These are phyloP conservation scores for Nixonia krombeini DNA, from an alignment of 1,140 invertebrate genomes.

Conservation along the genomic window DNA sequence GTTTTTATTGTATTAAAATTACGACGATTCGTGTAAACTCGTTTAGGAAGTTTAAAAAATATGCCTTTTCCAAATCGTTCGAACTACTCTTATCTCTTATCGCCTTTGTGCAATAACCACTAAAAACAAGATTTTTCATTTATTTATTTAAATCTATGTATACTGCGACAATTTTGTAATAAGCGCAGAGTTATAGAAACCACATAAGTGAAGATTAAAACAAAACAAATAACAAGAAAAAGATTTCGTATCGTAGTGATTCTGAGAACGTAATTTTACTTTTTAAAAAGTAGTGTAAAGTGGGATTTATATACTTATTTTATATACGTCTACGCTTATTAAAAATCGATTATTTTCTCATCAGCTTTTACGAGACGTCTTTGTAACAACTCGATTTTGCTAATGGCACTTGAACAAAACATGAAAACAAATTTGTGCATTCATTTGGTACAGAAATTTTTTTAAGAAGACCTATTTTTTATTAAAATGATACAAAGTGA, in stretches of 20 bases:
- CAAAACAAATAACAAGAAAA: too few species aligned
- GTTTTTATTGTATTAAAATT: conserved; percentile 33
- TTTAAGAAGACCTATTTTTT: too few species aligned
- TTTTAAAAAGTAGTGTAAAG: too few species aligned
- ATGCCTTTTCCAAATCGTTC: neutral
- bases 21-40: conserved; percentile 16
- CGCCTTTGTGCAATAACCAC: conserved; percentile 27
- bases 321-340: conserved; percentile 4
- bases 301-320: neutral
- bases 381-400: conserved; percentile 5
- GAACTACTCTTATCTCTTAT: neutral
- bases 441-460: conserved; percentile 10
- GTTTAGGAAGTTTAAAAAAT: conserved; percentile 17
- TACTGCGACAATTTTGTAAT: neutral
- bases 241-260: too few species aligned
- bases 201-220: too few species aligned
- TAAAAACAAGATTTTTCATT: conserved; percentile 23
- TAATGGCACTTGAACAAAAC: conserved; percentile 22
- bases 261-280: too few species aligned
- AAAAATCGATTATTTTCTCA: conserved; percentile 9
- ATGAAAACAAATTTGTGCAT: neutral
- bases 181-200: neutral
- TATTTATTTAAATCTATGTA: neutral
- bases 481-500: neutral
- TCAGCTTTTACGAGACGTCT: conserved; percentile 13